Conservation (phyloP, 2,113 vertebrate species). For the Podiceps cristatus region DNA sequence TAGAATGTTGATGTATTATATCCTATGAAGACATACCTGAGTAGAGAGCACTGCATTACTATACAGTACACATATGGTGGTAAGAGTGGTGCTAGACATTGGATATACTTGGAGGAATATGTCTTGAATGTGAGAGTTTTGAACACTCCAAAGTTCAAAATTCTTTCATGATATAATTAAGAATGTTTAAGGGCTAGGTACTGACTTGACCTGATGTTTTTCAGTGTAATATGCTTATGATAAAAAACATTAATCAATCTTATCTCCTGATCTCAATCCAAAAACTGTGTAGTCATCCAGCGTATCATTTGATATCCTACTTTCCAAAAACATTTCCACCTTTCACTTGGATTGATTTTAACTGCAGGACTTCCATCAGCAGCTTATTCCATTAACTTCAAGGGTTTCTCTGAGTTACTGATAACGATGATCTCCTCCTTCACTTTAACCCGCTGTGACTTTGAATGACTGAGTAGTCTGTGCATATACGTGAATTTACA, state of each 20-base stretch:
- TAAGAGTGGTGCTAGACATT: background rate
- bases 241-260: background rate
- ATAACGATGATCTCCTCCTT: background rate
- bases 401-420: background rate
- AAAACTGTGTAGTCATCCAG: background rate
- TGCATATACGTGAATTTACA: background rate
- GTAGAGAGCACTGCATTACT: background rate
- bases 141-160: background rate
- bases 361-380: background rate
- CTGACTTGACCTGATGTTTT: background rate
- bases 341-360: background rate
- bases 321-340: background rate
- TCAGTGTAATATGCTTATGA: background rate
- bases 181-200: background rate
- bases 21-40: background rate
- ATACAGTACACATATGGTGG: background rate
- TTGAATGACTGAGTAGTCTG: background rate
- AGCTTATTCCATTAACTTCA: slow-evolving; percentile 15
- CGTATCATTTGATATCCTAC: background rate
- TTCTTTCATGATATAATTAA: background rate
- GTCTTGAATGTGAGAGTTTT: background rate
- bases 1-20: background rate
- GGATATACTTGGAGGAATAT: background rate
- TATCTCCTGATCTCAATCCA: background rate
- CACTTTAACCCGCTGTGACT: background rate